Conservation (phyloP, 2,888 invertebrate genomes). For the Tetheella fluctuosa region DNA sequence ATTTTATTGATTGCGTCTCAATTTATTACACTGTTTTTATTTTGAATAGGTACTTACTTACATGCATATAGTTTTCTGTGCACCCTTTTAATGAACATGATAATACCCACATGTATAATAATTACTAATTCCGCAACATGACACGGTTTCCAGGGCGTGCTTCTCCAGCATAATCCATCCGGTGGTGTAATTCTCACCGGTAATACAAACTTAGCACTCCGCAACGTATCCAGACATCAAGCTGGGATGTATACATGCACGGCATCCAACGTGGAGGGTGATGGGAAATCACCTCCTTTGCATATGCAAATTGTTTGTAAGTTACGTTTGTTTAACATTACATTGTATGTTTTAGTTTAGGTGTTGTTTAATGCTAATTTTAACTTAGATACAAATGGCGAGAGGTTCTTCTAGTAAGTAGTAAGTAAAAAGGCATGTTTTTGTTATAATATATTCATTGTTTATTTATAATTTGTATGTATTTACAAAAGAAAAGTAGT, state of each 20-base stretch:
- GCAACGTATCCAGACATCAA: slow-evolving; percentile 91
- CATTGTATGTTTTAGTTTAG: background rate
- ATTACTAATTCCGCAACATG: slow-evolving; percentile 10
- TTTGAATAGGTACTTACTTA: too few relatives aligned
- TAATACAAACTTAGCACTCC: slow-evolving; percentile 89
- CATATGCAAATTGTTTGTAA: slow-evolving; percentile 96
- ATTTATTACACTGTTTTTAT: too few relatives aligned
- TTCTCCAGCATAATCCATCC: slow-evolving; percentile 92
- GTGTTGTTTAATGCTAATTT: background rate
- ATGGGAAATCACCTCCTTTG: slow-evolving; percentile 92
- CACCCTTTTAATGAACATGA: too few relatives aligned
- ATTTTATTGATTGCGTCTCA: too few relatives aligned
- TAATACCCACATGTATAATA: background rate
- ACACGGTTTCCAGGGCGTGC: slow-evolving; percentile 86
- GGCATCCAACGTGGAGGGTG: slow-evolving; percentile 96
- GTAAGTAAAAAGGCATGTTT: too few relatives aligned
- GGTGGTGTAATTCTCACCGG: slow-evolving; percentile 93
- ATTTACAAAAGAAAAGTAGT: too few relatives aligned
- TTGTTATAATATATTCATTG: too few relatives aligned
- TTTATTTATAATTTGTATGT: too few relatives aligned
- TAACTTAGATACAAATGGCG: background rate
- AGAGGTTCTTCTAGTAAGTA: too few relatives aligned
- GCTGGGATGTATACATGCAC: slow-evolving; percentile 95
- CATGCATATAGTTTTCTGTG: too few relatives aligned
- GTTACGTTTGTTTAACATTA: slow-evolving; percentile 50